Base-by-base conservation (phyloP, 2,113 vertebrate genomes). In the Sebastes schlegelii region DNA sequence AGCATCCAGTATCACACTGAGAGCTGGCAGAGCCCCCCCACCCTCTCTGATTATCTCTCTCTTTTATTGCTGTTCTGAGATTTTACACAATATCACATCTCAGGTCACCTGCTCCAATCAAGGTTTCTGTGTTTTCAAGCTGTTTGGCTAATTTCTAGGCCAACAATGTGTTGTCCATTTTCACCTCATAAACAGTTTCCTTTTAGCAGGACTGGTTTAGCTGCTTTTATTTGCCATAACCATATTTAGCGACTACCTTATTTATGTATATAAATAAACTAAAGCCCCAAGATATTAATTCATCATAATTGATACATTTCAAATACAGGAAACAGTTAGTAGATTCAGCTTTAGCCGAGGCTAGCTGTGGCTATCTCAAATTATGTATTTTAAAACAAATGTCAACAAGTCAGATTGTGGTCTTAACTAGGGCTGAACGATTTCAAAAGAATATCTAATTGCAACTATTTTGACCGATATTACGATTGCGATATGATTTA, bases 1-100 rank as follows among this genome's bases (percentile, higher is more conserved):
- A 92, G 77, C 84, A 91, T 90, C 75, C 76, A 67, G 79, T 2
- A 17, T 83, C 89, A 83, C 91, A 68, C 86, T 77, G 84, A 71
- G 80, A n/a, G 81, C 83, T 17, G 62, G 71, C 76, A 52, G 79
- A 71, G 57, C 19, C 78, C n/a, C 9, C 78, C 8, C 70, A 62
- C 66, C 40, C 51, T 74, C 69, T 83, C 77, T 67, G 82, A 34
- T 34, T 34, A 34, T 34, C 34, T 45, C 67, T 11, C 0, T 10
- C 71, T 82, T 86, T 86, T 75, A 84, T 76, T 49, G 2, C 34
- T 43, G 46, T 58, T 87, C 67, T 63, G 46, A 87, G 34, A 54
- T 78, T 82, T 80, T 78, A 43, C 65, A 83, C 68, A 51, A 51
- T 61, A 82, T 80, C 64, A 43, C 6, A 79, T 14, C 46, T 63